These are phyloP conservation scores for Toxotes lorentzi DNA, from an alignment of 2,797 vertebrate species.

Conservation along the genomic window DNA sequence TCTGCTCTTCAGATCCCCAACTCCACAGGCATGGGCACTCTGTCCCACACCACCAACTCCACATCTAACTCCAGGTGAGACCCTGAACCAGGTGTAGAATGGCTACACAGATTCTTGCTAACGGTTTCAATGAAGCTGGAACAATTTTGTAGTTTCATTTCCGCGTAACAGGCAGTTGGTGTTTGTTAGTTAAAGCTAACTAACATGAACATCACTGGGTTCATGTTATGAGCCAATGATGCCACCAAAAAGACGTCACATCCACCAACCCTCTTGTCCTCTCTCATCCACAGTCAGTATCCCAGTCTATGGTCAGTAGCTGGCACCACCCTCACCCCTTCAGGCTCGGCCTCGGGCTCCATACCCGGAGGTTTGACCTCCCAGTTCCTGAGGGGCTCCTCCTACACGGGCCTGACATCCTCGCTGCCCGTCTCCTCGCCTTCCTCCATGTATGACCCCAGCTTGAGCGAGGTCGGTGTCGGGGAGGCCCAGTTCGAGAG, in stretches of 20 bases:
- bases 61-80: conserved; percentile 85
- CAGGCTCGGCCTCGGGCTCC: conserved; percentile 83
- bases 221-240: not conserved
- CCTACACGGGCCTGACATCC: conserved; percentile 86
- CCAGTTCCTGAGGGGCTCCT: conserved; percentile 87
- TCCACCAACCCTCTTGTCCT: not conserved
- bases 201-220: too few species aligned
- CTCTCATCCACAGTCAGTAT: conserved; percentile 83
- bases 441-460: conserved; percentile 87
- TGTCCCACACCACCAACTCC: conserved; percentile 86
- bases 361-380: conserved; percentile 84
- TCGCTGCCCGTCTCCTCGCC: conserved; percentile 86
- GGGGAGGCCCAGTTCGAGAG: conserved; percentile 88
- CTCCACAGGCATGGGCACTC: conserved; percentile 85
- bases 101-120: too few species aligned
- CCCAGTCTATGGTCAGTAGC: conserved; percentile 88
- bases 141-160: too few species aligned
- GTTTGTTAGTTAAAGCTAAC: not conserved
- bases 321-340: conserved; percentile 83
- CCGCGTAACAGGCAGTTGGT: too few species aligned
- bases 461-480: conserved; percentile 82
- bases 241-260: not conserved
- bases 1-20: conserved; percentile 87
- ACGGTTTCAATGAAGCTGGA: too few species aligned
- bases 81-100: not conserved